These are phyloP conservation scores for Armadillidium nasatum DNA, from an alignment of 1,140 invertebrate species.

Conservation along the genomic window DNA sequence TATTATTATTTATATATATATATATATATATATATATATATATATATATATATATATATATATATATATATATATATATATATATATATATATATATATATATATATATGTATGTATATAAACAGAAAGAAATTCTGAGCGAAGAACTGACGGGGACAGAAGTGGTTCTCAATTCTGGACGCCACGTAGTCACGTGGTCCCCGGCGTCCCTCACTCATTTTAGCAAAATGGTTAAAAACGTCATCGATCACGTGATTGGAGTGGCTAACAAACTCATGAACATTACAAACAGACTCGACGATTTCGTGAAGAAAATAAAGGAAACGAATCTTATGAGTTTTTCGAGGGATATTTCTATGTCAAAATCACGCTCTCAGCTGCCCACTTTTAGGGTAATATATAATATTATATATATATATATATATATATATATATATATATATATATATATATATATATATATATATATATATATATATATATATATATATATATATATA, in stretches of 20 bases:
- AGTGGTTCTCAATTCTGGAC: slow-evolving; percentile 36
- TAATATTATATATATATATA: too few relatives aligned
- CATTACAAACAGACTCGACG: neutral
- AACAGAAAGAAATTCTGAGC: slow-evolving; percentile 28
- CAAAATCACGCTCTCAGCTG: neutral
- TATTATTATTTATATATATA: too few relatives aligned
- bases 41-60: too few relatives aligned
- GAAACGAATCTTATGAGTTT: neutral
- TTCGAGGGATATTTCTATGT: neutral
- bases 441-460: too few relatives aligned
- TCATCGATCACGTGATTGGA: slow-evolving; percentile 36
- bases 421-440: too few relatives aligned
- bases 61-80: too few relatives aligned
- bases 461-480: too few relatives aligned
- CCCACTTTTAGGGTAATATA: neutral
- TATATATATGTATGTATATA: too few relatives aligned
- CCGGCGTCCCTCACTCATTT: slow-evolving; percentile 39
- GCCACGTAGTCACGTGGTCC: slow-evolving; percentile 41
- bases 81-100: too few relatives aligned
- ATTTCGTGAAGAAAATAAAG: neutral
- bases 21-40: too few relatives aligned
- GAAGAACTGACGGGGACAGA: slow-evolving; percentile 36
- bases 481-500: too few relatives aligned
- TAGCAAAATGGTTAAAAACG: slow-evolving; percentile 32
- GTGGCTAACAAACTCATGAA: slow-evolving; percentile 33